A percentile compares a stretch with the other conserved stretches of the same genome.
Conservation (phyloP, 2,113 vertebrate species). For the Manacus vitellinus region DNA sequence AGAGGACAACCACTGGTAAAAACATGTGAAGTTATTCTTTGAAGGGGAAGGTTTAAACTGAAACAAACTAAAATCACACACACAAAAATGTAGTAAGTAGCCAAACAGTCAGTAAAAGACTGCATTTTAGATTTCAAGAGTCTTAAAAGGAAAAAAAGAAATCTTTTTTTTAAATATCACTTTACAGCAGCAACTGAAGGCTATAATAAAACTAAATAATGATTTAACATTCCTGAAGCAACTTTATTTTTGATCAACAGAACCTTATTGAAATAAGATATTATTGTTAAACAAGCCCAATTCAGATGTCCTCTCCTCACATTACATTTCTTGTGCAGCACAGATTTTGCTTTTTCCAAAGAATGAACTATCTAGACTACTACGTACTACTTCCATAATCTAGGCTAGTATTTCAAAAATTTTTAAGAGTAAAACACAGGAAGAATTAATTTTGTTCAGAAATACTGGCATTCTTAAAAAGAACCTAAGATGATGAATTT, state of each 20-base stretch:
- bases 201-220: background rate
- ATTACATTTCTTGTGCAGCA: background rate
- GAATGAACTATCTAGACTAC: background rate
- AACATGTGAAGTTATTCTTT: background rate
- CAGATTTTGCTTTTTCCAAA: conserved; percentile 26
- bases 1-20: background rate
- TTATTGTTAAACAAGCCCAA: background rate
- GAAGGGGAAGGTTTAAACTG: background rate
- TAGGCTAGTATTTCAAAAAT: background rate
- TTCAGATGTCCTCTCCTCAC: background rate
- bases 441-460: conserved; percentile 41
- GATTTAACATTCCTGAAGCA: background rate
- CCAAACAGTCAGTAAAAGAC: background rate
- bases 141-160: background rate
- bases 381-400: background rate
- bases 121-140: background rate
- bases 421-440: conserved; percentile 6
- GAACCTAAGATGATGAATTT: conserved; percentile 47
- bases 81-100: background rate
- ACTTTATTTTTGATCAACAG: background rate
- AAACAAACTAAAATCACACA: background rate
- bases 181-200: background rate
- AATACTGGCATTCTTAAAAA: conserved; percentile 45
- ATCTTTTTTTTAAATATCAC: background rate
- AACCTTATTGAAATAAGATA: background rate